Percentiles rank a stretch among this genome's conserved stretches.
These are phyloP conservation scores for Hydrophis major DNA, from an alignment of 2,797 vertebrate genomes.

Conservation along the genomic window DNA sequence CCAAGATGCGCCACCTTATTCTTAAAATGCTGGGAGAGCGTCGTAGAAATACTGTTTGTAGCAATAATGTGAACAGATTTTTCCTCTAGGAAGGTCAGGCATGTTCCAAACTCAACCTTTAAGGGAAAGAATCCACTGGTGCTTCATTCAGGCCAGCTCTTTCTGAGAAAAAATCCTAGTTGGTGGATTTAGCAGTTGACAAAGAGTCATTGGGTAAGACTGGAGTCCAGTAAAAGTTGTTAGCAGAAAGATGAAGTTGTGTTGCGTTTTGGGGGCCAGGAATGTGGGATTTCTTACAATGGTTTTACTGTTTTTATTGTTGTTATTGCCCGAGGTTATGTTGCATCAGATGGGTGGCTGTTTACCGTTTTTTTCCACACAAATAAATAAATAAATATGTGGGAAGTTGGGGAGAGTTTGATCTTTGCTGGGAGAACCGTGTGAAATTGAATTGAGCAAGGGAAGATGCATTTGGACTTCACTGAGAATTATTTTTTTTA, in stretches of 20 bases:
- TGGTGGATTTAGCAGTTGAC: background rate
- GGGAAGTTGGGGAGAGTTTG: background rate
- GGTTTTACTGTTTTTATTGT: background rate
- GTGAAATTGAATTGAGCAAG: background rate
- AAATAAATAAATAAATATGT: background rate
- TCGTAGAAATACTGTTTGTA: background rate
- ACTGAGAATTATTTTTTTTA: background rate
- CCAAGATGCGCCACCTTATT: background rate
- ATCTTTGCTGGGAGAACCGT: background rate
- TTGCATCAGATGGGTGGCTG: background rate
- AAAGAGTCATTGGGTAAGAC: background rate
- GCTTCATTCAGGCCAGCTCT: background rate
- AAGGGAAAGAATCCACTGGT: background rate
- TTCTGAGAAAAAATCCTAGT: background rate
- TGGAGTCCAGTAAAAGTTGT: background rate
- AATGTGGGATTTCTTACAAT: background rate
- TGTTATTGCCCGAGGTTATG: background rate
- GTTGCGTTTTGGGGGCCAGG: background rate
- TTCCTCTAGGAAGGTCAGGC: background rate
- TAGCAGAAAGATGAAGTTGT: background rate
- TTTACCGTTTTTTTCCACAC: background rate
- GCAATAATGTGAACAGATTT: background rate
- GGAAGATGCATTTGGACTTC: background rate
- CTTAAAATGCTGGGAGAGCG: background rate
- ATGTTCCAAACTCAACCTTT: background rate